Percentiles rank a stretch among this genome's conserved stretches.
Evolutionary conservation across 2,888 invertebrate species (phyloP).

Genomic region (Drosophila picticornis): DNA sequence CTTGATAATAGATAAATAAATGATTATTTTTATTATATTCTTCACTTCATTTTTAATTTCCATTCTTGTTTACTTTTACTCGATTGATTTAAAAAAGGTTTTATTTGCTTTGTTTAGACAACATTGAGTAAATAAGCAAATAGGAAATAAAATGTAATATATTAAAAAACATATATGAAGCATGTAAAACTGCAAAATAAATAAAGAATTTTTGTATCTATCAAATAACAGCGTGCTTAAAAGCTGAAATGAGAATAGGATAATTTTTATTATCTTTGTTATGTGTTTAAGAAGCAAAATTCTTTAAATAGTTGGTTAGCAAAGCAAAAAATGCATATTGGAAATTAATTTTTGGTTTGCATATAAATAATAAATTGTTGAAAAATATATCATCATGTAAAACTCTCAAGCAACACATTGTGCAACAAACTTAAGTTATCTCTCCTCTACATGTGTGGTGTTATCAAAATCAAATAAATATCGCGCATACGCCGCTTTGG

Average conservation of each 20-base stretch:
- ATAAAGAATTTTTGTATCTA: neutral
- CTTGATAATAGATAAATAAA: neutral
- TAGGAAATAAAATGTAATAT: neutral
- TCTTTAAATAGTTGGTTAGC: neutral
- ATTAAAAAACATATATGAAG: no score
- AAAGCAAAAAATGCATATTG: neutral
- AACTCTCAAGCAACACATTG: neutral
- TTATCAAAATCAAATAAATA: slow-evolving; percentile 63
- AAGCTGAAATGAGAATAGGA: neutral
- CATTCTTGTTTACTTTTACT: neutral
- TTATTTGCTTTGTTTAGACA: neutral
- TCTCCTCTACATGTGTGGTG: neutral
- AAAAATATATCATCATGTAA: no score
- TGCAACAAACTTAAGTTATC: neutral
- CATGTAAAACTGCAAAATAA: no score
- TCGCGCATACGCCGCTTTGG: slow-evolving; percentile 39
- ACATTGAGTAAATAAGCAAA: neutral
- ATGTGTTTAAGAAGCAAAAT: neutral
- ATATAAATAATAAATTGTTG: neutral
- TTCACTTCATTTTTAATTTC: neutral
- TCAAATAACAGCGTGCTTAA: no score
- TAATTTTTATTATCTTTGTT: neutral
- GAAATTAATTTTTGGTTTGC: neutral
- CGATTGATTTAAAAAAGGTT: neutral
- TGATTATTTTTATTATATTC: neutral